phyloP scores from a whole-genome alignment of 2,888 invertebrate species.

The Drosophila pullipes region DNA sequence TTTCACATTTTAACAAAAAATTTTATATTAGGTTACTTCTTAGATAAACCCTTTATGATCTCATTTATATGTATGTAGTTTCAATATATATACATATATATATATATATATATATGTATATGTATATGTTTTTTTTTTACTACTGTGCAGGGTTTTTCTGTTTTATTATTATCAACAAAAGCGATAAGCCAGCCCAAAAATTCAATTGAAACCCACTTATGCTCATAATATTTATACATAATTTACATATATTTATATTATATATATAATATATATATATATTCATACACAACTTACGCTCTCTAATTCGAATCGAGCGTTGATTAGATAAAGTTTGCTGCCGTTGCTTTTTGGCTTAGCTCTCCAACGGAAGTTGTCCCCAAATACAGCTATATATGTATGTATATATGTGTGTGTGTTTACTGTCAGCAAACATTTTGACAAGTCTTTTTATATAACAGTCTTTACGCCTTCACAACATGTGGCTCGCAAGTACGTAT shows the following conservation, averaged over 20 bases:
- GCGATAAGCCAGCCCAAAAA: conserved; percentile 45
- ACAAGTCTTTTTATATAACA: conserved; percentile 37
- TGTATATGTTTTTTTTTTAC: not conserved
- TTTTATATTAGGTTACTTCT: not conserved
- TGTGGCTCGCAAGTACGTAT: conserved; percentile 17
- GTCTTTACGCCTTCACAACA: conserved; percentile 22
- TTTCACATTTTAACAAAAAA: not conserved
- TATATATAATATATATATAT: not conserved
- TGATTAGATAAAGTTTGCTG: conserved; percentile 48
- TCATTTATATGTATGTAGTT: too few relatives aligned
- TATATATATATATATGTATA: too few relatives aligned
- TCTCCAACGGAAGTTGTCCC: conserved; percentile 24
- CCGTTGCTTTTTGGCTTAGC: conserved; percentile 19
- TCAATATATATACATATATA: too few relatives aligned
- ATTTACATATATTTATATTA: too few relatives aligned
- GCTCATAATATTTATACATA: not conserved
- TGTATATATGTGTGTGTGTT: conserved; percentile 10
- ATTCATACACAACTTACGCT: not conserved
- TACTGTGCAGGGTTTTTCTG: conserved; percentile 7
- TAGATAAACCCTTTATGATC: not conserved
- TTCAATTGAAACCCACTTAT: conserved; percentile 23
- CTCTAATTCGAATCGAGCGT: conserved; percentile 23
- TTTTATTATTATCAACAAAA: conserved; percentile 33
- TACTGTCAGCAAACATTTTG: conserved; percentile 31
- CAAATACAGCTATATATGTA: conserved; percentile 12